Conservation (phyloP, 2,797 vertebrate genomes). For the Danio jaintianensis region DNA sequence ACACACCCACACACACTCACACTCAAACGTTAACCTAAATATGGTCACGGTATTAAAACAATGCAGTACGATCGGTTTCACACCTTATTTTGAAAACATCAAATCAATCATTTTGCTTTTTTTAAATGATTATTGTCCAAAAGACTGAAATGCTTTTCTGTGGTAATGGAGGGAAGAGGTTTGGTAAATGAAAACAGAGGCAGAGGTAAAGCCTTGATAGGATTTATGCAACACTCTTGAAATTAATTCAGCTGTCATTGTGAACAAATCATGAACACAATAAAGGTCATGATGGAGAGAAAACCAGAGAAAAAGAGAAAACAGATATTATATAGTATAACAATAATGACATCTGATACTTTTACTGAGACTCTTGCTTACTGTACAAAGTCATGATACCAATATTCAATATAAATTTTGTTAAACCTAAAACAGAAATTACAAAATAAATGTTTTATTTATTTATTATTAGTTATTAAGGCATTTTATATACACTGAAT, state of each 20-base stretch:
- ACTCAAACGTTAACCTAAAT: background rate
- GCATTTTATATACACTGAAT: no score
- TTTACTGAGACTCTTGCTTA: background rate
- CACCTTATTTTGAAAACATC: background rate
- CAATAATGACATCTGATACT: background rate
- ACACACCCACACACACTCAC: background rate
- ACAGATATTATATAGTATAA: background rate
- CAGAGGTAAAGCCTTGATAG: background rate
- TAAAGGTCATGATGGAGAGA: background rate
- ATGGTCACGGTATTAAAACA: constrained; percentile 18
- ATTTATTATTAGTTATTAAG: no score
- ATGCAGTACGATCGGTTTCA: constrained; percentile 26
- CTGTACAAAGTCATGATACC: background rate
- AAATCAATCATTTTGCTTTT: background rate
- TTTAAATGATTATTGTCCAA: background rate
- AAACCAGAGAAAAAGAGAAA: background rate
- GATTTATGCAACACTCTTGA: background rate
- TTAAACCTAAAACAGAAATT: background rate
- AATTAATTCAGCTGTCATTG: background rate
- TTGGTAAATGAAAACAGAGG: background rate
- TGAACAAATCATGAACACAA: background rate
- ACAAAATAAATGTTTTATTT: no score
- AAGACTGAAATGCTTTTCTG: background rate
- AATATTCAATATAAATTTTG: background rate
- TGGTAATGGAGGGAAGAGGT: background rate